These are phyloP conservation scores for Paratilapia polleni DNA, from an alignment of 2,113 vertebrate species.

Conservation along the genomic window DNA sequence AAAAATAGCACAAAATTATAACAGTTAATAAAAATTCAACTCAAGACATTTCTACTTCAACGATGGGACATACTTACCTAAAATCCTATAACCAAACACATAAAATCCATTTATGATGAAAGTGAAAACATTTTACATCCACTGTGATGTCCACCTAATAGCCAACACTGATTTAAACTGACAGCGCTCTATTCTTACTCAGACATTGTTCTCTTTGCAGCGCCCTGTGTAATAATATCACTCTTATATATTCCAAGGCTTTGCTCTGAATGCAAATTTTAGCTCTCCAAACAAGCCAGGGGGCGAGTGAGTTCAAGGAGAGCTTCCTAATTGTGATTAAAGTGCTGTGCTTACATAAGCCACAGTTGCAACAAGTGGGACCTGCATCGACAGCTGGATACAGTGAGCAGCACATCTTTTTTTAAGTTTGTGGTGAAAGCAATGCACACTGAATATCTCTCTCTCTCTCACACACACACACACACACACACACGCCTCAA, in stretches of 20 bases:
- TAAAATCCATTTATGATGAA: not conserved
- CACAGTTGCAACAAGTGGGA: constrained; percentile 66
- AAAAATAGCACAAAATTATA: constrained; percentile 11
- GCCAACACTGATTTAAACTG: constrained; percentile 36
- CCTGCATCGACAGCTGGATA: constrained; percentile 38
- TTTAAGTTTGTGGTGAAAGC: constrained; percentile 49
- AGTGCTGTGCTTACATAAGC: constrained; percentile 61
- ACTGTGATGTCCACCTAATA: constrained; percentile 22
- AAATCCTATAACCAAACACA: constrained; percentile 16
- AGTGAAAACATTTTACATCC: constrained; percentile 31
- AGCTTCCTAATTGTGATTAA: constrained; percentile 75
- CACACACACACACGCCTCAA: not conserved
- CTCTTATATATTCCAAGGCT: constrained; percentile 54
- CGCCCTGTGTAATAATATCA: constrained; percentile 38
- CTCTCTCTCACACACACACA: not conserved
- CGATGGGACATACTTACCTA: not conserved
- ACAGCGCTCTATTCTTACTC: constrained; percentile 34
- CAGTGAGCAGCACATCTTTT: constrained; percentile 53
- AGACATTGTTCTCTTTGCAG: constrained; percentile 50
- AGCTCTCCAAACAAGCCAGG: constrained; percentile 66
- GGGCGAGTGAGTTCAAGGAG: constrained; percentile 68
- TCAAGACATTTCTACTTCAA: constrained; percentile 1
- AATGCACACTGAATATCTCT: constrained; percentile 26
- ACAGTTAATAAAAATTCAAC: constrained; percentile 18
- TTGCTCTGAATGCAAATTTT: constrained; percentile 66